Base-by-base conservation (phyloP, 2,113 vertebrate genomes). In the Zosterops hypoxanthus region DNA sequence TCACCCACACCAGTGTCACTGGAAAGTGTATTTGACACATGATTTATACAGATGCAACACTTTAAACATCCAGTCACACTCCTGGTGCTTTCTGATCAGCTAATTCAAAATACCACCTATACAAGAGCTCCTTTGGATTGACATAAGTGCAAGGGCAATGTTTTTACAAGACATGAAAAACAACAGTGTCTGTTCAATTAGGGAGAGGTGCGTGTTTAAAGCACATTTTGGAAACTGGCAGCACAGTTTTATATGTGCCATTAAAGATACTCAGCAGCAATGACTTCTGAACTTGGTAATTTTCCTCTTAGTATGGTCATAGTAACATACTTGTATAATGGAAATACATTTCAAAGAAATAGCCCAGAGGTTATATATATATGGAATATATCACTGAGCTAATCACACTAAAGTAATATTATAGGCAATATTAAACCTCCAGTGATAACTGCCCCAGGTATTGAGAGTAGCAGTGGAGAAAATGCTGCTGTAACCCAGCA, bases 261-360 rank as follows among this genome's bases (percentile, higher is more conserved):
- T 72, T 91, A 66, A 59, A 96, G 80, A 82, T 15, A 80, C 29
- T 78, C 83, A 73, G 75, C 85, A 55, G 8, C 80, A 47, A 16
- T 29, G 92, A 86, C 90, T 97, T 87, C 11, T 96, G 95, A 97
- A 96, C 93, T 88, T 56, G 36, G 66, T 81, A 90, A 95, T 96
- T 94, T 93, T 84, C 72, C 82, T 75, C 70, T 94, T 92, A 80
- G 75, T 77, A 71, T 65, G 65, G 91, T 60, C 91, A 88, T 39
- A 86, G 81, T 52, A 71, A 92, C 81, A 68, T 47, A 73, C 72
- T 68, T 94, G 61, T 55, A 70, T 95, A 96, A 96, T 87, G 76
- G 87, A 96, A 97, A 96, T 92, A 46, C 29, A 72, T 97, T 96
- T 95, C 92, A 96, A 94, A 96, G 95, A 69, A 92, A 94, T 80